These are phyloP conservation scores for Plestiodon gilberti DNA, from an alignment of 2,113 vertebrate species.

Conservation along the genomic window DNA sequence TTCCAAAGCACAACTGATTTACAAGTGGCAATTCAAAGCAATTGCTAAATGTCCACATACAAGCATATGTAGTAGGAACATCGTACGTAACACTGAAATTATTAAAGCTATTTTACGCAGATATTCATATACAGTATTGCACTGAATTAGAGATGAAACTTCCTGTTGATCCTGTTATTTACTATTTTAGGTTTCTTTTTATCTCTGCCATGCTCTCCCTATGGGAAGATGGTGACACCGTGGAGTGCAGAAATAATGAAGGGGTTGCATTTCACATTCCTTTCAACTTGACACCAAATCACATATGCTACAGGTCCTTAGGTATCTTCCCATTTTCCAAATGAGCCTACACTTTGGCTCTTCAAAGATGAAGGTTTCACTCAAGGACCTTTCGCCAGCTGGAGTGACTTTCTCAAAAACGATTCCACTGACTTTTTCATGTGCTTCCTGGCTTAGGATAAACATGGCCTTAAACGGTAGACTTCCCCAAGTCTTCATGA, in stretches of 20 bases:
- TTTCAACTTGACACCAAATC: not conserved
- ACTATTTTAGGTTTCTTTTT: not conserved
- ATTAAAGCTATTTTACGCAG: not conserved
- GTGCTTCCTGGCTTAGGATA: not conserved
- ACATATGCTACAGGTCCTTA: not conserved
- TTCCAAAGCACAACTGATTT: not conserved
- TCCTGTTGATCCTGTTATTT: not conserved
- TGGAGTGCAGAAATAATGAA: not conserved
- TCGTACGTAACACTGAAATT: not conserved
- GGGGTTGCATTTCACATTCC: not conserved
- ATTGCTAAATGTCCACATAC: not conserved
- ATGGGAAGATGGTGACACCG: too few species aligned
- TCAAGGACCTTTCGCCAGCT: not conserved
- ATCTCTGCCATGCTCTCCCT: not conserved
- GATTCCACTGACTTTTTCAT: not conserved
- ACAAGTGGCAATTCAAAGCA: not conserved
- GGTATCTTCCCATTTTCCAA: not conserved
- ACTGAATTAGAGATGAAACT: not conserved
- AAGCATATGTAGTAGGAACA: not conserved
- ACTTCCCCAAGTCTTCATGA: not conserved
- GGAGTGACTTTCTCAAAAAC: not conserved
- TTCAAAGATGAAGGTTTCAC: not conserved
- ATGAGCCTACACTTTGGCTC: not conserved
- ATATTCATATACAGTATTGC: not conserved
- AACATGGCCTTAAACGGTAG: not conserved